Evolutionary conservation across 2,113 vertebrate species (phyloP).

Genomic region (Siniperca knerii): DNA sequence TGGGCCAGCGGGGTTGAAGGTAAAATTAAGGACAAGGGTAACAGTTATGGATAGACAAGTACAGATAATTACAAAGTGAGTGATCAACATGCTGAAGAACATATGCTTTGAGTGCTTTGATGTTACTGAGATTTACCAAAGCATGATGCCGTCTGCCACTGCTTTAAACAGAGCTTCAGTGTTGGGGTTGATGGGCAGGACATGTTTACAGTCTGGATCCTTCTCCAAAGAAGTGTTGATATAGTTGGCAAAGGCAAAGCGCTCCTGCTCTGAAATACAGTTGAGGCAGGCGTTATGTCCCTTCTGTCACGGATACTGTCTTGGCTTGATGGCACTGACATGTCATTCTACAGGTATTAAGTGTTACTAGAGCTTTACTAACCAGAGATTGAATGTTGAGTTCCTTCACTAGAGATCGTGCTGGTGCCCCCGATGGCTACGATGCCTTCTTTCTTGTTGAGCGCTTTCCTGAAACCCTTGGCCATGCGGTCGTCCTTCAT

Average conservation of each 20-base stretch:
- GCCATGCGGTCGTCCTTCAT: conserved; percentile 89
- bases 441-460: conserved; percentile 94
- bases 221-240: conserved; percentile 93
- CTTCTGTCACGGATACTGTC: background rate
- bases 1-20: background rate
- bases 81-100: background rate
- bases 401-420: conserved; percentile 91
- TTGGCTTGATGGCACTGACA: too few species aligned
- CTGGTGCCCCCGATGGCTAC: conserved; percentile 93
- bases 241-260: conserved; percentile 95
- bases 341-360: background rate
- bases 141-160: conserved; percentile 90
- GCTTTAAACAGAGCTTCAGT: conserved; percentile 91
- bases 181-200: conserved; percentile 92
- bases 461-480: conserved; percentile 90
- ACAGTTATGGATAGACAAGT: background rate
- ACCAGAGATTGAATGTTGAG: conserved; percentile 91
- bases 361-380: conserved; percentile 9
- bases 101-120: background rate
- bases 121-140: conserved; percentile 84
- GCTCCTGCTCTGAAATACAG: conserved; percentile 91
- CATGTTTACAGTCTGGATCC: conserved; percentile 88
- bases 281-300: background rate
- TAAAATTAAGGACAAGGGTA: background rate
- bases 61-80: background rate